A percentile compares a stretch with the other conserved stretches of the same genome.
These are phyloP conservation scores for Gymnothorax javanicus DNA, from an alignment of 2,797 vertebrate genomes.

Conservation along the genomic window DNA sequence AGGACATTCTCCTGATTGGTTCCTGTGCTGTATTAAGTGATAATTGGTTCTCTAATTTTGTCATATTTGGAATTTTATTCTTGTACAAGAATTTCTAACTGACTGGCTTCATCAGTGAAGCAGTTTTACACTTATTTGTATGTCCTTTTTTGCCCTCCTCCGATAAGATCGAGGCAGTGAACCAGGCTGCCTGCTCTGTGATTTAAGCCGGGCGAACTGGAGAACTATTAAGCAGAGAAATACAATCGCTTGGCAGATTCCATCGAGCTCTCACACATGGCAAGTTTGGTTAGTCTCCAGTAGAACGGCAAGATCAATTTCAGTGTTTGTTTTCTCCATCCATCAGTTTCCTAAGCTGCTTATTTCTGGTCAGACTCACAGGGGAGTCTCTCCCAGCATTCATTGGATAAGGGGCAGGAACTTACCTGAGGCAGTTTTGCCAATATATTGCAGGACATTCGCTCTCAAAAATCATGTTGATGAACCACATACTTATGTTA, in stretches of 20 bases:
- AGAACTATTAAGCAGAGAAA: neutral
- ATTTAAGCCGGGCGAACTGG: neutral
- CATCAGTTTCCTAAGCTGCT: no score
- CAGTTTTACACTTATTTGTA: neutral
- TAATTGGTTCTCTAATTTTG: neutral
- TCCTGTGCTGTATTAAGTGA: neutral
- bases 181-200: neutral
- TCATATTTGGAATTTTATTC: neutral
- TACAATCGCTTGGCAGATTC: neutral
- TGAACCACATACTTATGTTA: no score
- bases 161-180: neutral
- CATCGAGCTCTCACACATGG: neutral
- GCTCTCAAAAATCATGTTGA: no score
- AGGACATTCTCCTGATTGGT: neutral
- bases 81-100: neutral
- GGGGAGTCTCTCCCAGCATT: no score
- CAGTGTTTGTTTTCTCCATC: neutral
- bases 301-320: neutral
- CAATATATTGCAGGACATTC: no score
- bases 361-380: no score
- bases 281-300: neutral
- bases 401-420: no score
- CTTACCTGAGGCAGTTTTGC: no score
- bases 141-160: neutral
- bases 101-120: neutral